A percentile compares a stretch with the other conserved stretches of the same genome.
Conservation (phyloP, 2,113 vertebrate species). For the Amphiprion ocellaris region DNA sequence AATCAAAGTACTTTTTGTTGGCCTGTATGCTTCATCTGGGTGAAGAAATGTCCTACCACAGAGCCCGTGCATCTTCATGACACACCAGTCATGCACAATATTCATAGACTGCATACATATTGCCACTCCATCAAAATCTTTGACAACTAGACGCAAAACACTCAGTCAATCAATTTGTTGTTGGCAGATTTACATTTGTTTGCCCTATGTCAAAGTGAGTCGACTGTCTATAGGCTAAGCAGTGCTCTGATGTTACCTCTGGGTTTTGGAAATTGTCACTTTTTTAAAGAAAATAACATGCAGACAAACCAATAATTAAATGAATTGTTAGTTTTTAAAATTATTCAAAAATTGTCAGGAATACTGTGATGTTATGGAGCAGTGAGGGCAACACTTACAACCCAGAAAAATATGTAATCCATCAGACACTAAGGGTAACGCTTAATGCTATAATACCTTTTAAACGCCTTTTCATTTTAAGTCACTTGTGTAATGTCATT, state of each 20-base stretch:
- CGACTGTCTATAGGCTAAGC: not conserved
- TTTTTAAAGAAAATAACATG: too few relatives aligned
- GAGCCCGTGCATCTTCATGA: slow-evolving; percentile 1
- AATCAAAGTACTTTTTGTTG: slow-evolving; percentile 24
- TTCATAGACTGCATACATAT: not conserved
- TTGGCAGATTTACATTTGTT: not conserved
- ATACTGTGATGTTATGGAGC: too few relatives aligned
- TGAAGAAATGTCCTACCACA: slow-evolving; percentile 25
- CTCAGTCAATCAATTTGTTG: slow-evolving; percentile 4
- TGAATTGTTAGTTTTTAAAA: too few relatives aligned
- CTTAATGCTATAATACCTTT: too few relatives aligned
- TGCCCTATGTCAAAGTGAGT: not conserved
- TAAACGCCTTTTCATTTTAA: too few relatives aligned
- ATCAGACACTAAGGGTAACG: too few relatives aligned
- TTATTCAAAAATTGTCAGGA: too few relatives aligned
- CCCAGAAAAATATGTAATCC: not conserved
- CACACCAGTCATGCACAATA: not conserved
- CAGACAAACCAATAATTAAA: too few relatives aligned
- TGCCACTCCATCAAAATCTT: slow-evolving; percentile 1
- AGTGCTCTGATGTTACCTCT: not conserved
- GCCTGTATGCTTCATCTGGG: slow-evolving; percentile 14
- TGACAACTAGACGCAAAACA: not conserved
- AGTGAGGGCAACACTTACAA: not conserved
- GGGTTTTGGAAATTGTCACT: too few relatives aligned
- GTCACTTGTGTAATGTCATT: too few relatives aligned